Base-by-base conservation (phyloP, 2,113 vertebrate species). In the Apodemus sylvaticus region DNA sequence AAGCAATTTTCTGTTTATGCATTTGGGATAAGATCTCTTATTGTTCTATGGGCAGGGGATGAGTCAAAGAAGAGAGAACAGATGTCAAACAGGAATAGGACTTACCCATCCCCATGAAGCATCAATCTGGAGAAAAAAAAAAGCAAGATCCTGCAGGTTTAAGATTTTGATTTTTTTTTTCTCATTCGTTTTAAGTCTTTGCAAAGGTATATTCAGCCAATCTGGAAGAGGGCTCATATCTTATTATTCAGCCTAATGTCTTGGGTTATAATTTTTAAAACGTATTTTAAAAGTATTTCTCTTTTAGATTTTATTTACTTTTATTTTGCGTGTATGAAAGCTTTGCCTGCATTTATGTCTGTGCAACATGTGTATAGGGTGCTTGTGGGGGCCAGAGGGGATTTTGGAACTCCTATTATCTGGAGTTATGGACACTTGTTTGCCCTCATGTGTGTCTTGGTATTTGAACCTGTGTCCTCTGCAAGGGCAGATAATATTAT, bases 101-200 rank as follows among this genome's bases (percentile, higher is more conserved):
- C 0, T 77, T 68, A 11, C 34, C 17, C 66, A 74, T 31, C 3
- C 48, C 51, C 12, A 2, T 0, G 7, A 10, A 62, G 9, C 58
- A 42, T 19, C 1, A 22, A 8, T 70, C 10, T 34, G 34, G 7
- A 64, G 34, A 36, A 2, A 34, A n/a, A n/a, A 58, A 70, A 71
- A 1, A 36, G 6, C 9, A 68, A 71, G 10, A 31, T 22, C 74
- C 58, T 70, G 11, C 58, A 39, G 48, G 20, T 82, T 76, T 73
- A 39, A 83, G 16, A 53, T 51, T 82, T 82, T 48, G 39, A 51
- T 39, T 39, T 36, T 36, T 13, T 26, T 34, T n/a, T 58, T 11
- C 7, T 4, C 9, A 66, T 73, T 19, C 7, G 51, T 11, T 76
- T 66, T 51, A 17, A 70, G 5, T 48, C 73, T 34, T 88, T 70